Percentiles rank a stretch among this genome's conserved stretches.
phyloP scores from a whole-genome alignment of 1,140 invertebrate species.

The Saxidomus purpurata region DNA sequence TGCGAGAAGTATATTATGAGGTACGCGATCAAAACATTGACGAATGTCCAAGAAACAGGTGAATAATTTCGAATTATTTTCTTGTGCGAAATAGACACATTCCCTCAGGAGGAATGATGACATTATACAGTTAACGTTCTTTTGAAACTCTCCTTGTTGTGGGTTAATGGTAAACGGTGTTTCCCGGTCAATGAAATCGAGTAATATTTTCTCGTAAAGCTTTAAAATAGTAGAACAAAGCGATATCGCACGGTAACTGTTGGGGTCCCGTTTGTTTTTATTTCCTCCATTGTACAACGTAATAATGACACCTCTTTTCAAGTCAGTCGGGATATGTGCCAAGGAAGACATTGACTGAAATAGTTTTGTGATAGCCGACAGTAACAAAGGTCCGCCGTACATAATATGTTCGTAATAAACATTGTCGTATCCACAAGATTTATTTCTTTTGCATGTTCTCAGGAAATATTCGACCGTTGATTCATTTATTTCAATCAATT shows the following conservation, averaged over 20 bases:
- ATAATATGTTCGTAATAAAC: no score
- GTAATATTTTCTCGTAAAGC: not conserved
- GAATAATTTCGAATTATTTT: not conserved
- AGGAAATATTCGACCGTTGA: no score
- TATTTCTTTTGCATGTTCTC: no score
- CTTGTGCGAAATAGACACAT: not conserved
- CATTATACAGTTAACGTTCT: no score
- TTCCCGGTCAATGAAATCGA: not conserved
- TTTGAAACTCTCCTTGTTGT: not conserved
- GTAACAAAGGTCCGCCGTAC: no score
- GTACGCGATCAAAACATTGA: not conserved
- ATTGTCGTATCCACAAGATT: no score
- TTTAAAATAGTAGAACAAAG: not conserved
- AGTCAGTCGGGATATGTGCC: not conserved
- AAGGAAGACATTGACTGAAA: not conserved
- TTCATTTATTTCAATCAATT: no score
- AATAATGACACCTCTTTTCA: not conserved
- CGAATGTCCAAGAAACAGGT: not conserved
- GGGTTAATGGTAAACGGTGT: not conserved
- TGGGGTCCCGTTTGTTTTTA: not conserved
- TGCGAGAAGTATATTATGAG: no score
- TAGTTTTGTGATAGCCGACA: no score
- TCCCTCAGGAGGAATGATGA: no score
- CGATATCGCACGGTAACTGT: not conserved
- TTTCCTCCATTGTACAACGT: not conserved